Percentiles rank a stretch among this genome's conserved stretches.
phyloP scores from a whole-genome alignment of 1,140 invertebrate species.

The Tetranychus urticae region DNA sequence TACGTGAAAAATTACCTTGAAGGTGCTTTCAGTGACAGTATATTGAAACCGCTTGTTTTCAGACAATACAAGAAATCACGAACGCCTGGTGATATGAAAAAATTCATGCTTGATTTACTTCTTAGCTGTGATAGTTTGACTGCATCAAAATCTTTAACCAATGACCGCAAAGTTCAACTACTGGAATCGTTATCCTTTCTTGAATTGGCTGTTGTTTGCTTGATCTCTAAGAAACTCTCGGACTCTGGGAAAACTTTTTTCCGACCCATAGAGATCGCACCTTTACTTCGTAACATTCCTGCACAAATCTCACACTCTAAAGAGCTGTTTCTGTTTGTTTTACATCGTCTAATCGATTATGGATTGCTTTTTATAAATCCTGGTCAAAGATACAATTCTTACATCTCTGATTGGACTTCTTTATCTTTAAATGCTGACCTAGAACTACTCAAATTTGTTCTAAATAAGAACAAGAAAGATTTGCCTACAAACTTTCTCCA shows the following conservation, averaged over 20 bases:
- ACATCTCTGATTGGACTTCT: not conserved
- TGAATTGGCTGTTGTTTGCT: not conserved
- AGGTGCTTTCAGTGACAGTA: not conserved
- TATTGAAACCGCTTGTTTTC: not conserved
- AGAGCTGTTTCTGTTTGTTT: not conserved
- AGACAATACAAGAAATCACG: not conserved
- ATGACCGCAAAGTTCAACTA: not conserved
- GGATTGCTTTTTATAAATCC: not conserved
- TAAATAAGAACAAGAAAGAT: not conserved
- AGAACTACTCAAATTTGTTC: not conserved
- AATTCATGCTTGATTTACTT: not conserved
- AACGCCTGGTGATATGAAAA: not conserved
- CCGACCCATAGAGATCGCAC: not conserved
- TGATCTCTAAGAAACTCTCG: not conserved
- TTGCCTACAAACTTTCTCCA: not conserved
- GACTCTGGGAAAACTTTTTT: not conserved
- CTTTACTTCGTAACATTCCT: not conserved
- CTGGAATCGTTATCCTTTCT: not conserved
- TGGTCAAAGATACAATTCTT: not conserved
- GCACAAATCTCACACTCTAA: not conserved
- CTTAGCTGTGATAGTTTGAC: not conserved
- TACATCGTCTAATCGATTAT: not conserved
- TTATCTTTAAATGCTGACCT: not conserved
- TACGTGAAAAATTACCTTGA: not conserved
- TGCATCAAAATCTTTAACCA: not conserved